Evolutionary conservation across 2,888 invertebrate genomes (phyloP).

Genomic region (Catocala nupta): DNA sequence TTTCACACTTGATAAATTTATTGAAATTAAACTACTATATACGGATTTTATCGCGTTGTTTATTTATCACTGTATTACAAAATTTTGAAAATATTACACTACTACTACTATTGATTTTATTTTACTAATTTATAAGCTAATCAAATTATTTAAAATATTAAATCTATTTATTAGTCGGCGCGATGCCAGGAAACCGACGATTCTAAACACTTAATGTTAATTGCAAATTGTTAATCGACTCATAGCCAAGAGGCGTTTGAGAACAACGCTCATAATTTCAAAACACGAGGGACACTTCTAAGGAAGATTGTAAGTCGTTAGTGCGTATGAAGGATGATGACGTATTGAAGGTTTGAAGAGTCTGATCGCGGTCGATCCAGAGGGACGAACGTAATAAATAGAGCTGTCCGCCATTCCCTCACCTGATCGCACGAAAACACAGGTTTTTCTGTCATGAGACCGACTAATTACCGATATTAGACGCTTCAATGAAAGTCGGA

Average conservation of each 20-base stretch:
- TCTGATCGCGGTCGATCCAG: slow-evolving; percentile 23
- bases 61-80: too few relatives aligned
- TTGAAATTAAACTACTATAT: too few relatives aligned
- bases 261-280: neutral
- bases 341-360: slow-evolving; percentile 14
- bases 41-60: too few relatives aligned
- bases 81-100: too few relatives aligned
- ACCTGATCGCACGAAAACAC: slow-evolving; percentile 11
- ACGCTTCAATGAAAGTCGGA: slow-evolving; percentile 22
- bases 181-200: neutral
- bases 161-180: too few relatives aligned
- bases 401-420: slow-evolving; percentile 1
- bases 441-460: slow-evolving; percentile 13
- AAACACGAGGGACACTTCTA: neutral
- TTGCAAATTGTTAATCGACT: neutral
- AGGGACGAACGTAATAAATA: slow-evolving; percentile 17
- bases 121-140: too few relatives aligned
- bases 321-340: slow-evolving; percentile 3
- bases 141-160: too few relatives aligned
- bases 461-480: slow-evolving; percentile 26
- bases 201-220: neutral
- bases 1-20: too few relatives aligned
- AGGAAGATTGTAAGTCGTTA: neutral
- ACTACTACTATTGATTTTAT: too few relatives aligned
- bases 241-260: neutral